These are phyloP conservation scores for Heliothis peltigera DNA, from an alignment of 2,888 invertebrate genomes.

Conservation along the genomic window DNA sequence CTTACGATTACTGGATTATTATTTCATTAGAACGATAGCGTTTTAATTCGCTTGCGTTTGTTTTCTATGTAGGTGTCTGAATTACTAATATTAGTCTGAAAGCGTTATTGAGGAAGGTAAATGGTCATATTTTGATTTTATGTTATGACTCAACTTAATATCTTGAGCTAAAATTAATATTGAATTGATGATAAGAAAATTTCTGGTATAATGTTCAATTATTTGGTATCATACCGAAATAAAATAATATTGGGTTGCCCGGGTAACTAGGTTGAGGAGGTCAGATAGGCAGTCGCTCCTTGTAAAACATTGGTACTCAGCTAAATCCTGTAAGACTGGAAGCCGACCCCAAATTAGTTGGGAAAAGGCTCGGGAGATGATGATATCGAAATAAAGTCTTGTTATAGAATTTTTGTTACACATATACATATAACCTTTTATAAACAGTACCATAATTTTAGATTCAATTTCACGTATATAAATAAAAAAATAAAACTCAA, in stretches of 20 bases:
- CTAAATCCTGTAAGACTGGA: no score
- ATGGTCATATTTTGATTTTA: slow-evolving; percentile 14
- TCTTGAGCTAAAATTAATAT: not conserved
- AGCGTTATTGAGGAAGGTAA: slow-evolving; percentile 29
- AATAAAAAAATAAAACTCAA: slow-evolving; percentile 28
- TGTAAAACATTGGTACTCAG: no score
- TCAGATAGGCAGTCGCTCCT: no score
- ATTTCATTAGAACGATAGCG: slow-evolving; percentile 69
- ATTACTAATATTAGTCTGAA: slow-evolving; percentile 42
- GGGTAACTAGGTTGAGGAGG: no score
- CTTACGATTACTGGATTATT: slow-evolving; percentile 73
- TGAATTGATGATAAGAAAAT: slow-evolving; percentile 13
- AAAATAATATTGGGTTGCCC: no score
- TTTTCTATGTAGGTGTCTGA: slow-evolving; percentile 33
- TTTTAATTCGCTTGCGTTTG: slow-evolving; percentile 61
- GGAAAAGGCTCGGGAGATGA: no score
- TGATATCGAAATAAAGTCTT: not conserved
- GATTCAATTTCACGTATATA: not conserved
- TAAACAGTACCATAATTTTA: no score
- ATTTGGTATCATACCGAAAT: no score
- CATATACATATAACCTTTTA: no score
- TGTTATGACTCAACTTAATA: not conserved
- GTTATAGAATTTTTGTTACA: no score
- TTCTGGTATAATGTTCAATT: not conserved
- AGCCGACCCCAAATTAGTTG: no score